Base-by-base conservation (phyloP, 2,888 invertebrate genomes). In the Lochmaea capreae region DNA sequence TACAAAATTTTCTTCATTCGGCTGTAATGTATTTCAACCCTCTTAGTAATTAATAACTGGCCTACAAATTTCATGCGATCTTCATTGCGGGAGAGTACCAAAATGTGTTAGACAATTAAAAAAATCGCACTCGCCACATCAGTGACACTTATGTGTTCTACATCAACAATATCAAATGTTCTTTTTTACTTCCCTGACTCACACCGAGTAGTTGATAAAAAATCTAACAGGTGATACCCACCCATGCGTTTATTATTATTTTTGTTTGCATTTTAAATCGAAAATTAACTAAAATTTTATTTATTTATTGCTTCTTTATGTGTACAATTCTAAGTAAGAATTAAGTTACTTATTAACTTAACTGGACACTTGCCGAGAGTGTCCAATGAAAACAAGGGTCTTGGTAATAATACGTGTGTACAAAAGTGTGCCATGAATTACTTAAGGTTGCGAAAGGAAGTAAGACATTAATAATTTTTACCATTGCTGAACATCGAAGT, bases 121-220 rank as follows among this genome's bases (percentile, higher is more conserved):
- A 79, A 79, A 78, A 79, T 78, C 72, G 79, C 79, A 79, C 76
- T 79, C 73, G 71, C 67, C 63, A 67, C 67, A 72, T 54, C 58
- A 67, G 58, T 58, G 67, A 67, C 72, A 72, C 67, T 68, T 68
- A 22, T 68, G 65, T 67, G 58, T 39, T 67, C 67, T 42, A 49
- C 67, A 62, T 68, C 52, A 67, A 67, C 67, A 67, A 72, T 67
- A 61, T 59, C 67, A 39, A 73, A 65, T 74, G 70, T 67, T 75
- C 78, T 77, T 80, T 80, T 80, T 80, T 79, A 78, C 74, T 78
- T 80, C 73, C 79, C 78, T 75, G 74, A 79, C 80, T 78, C 80
- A 80, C 80, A 77, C 79, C 59, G 78, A 78, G 79, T 80, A 72
- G 78, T 73, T 75, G 68, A 78, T 75, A 81, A 81, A 81, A 79